phyloP scores from a whole-genome alignment of 37 sponge, comb jelly and placozoan genomes.

The Tethya wilhelma region DNA sequence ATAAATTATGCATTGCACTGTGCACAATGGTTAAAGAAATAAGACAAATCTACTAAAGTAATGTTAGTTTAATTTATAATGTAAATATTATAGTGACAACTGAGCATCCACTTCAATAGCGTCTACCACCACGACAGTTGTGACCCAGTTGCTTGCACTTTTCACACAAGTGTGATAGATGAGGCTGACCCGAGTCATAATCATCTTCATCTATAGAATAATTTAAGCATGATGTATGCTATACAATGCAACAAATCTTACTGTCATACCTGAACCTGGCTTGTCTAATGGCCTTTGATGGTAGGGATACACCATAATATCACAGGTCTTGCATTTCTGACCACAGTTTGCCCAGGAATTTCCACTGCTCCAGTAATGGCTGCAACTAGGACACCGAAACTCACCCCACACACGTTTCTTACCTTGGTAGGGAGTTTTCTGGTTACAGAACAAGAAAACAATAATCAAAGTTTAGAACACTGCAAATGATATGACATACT shows the following conservation, averaged over 20 bases:
- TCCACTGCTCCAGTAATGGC: slow-evolving; percentile 60
- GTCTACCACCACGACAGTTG: slow-evolving; percentile 20
- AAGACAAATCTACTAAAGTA: too few species aligned
- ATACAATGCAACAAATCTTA: not conserved
- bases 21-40: too few species aligned
- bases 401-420: slow-evolving; percentile 54
- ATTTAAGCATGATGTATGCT: not conserved
- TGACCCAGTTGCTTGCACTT: slow-evolving; percentile 59
- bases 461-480: too few species aligned
- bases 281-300: slow-evolving; percentile 31
- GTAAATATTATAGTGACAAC: too few species aligned
- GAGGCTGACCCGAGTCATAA: slow-evolving; percentile 45
- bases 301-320: slow-evolving; percentile 60
- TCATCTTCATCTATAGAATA: slow-evolving; percentile 5
- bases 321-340: slow-evolving; percentile 48
- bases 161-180: slow-evolving; percentile 53
- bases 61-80: too few species aligned
- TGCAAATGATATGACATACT: too few species aligned
- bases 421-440: slow-evolving; percentile 70
- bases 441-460: not conserved
- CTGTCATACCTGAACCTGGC: not conserved
- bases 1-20: too few species aligned
- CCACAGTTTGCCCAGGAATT: slow-evolving; percentile 71
- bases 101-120: not conserved
- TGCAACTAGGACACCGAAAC: slow-evolving; percentile 53